phyloP scores from a whole-genome alignment of 2,113 vertebrate genomes.

The Trichomycterus rosablanca region DNA sequence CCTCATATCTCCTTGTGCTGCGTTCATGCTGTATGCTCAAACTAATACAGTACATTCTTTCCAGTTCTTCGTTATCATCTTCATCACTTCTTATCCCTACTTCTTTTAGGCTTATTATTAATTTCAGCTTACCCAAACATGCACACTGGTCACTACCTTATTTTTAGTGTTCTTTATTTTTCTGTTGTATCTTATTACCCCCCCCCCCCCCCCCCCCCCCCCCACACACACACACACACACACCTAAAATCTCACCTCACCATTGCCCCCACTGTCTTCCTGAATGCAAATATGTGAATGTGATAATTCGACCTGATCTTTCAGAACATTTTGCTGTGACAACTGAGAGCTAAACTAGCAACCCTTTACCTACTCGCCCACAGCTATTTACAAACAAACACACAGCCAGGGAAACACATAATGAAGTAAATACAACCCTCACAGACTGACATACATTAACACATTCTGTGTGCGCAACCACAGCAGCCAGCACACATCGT shows the following conservation, averaged over 20 bases:
- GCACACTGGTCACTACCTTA: slow-evolving; percentile 10
- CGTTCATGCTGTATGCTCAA: too few species aligned
- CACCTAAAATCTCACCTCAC: slow-evolving; percentile 26
- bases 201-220: too few species aligned
- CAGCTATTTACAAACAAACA: slow-evolving; percentile 61
- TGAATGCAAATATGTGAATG: slow-evolving; percentile 72
- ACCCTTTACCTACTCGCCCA: slow-evolving; percentile 65
- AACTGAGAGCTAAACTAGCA: slow-evolving; percentile 68
- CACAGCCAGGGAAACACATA: slow-evolving; percentile 50
- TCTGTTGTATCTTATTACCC: slow-evolving; percentile 25
- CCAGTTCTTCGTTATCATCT: neutral
- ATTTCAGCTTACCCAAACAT: slow-evolving; percentile 7
- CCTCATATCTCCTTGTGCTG: slow-evolving; percentile 3
- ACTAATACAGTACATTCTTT: slow-evolving; percentile 25
- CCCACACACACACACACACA: slow-evolving; percentile 37
- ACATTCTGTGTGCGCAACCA: slow-evolving; percentile 47
- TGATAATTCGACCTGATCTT: slow-evolving; percentile 75
- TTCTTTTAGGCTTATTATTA: slow-evolving; percentile 18
- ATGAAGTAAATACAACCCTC: slow-evolving; percentile 44
- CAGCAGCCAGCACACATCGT: slow-evolving; percentile 42
- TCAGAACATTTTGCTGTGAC: slow-evolving; percentile 71
- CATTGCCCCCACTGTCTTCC: slow-evolving; percentile 52
- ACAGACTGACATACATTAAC: slow-evolving; percentile 45
- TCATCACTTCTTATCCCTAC: neutral
- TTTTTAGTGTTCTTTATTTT: slow-evolving; percentile 16